These are phyloP conservation scores for Phocoena phocoena DNA, from an alignment of 2,113 vertebrate genomes.

Conservation along the genomic window DNA sequence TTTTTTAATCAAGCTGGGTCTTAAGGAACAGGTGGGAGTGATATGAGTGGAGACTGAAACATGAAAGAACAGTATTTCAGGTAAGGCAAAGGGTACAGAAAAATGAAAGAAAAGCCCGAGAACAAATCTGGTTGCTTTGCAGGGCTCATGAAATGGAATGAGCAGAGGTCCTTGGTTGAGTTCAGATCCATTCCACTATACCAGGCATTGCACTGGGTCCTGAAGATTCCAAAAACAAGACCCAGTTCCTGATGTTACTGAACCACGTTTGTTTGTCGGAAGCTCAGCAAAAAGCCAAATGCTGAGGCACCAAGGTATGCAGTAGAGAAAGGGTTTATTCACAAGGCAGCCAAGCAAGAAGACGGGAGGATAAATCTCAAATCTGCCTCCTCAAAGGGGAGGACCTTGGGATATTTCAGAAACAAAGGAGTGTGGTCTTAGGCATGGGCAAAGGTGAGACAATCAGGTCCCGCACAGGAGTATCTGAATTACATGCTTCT, in stretches of 20 bases:
- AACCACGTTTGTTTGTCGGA: not conserved
- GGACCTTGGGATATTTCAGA: not conserved
- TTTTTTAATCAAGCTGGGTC: not conserved
- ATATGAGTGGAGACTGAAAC: not conserved
- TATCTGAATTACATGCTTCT: not conserved
- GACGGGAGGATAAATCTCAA: not conserved
- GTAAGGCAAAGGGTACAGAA: not conserved
- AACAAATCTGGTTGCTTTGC: not conserved
- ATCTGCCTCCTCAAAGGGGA: not conserved
- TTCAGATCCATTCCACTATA: not conserved
- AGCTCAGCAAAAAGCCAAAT: not conserved
- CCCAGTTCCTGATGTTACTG: not conserved
- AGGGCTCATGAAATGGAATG: not conserved
- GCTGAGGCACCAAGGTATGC: not conserved
- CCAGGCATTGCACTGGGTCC: not conserved
- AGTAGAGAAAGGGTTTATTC: not conserved
- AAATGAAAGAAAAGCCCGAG: not conserved
- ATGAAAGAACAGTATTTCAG: not conserved
- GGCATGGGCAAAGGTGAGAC: not conserved
- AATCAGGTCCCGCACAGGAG: not conserved
- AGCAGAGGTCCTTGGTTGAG: not conserved
- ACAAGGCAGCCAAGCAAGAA: not conserved
- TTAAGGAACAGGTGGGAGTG: not conserved
- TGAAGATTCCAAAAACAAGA: not conserved
- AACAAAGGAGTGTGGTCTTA: not conserved